Base-by-base conservation (phyloP, 2,888 invertebrate species). In the Eupithecia centaureata region DNA sequence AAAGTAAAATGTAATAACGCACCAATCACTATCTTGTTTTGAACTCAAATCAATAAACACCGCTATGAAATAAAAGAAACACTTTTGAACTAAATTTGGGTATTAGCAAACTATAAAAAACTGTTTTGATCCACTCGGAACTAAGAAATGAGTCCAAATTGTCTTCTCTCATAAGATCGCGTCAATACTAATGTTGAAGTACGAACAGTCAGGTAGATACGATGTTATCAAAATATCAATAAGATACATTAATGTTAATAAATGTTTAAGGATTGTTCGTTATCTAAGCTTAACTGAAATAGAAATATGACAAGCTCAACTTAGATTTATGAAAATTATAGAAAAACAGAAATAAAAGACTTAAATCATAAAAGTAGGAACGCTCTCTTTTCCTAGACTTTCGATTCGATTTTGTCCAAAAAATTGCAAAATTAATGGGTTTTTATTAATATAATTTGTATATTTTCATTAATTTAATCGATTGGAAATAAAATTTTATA, bases 211-310 rank as follows among this genome's bases (percentile, higher is more conserved):
- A 81, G 79, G 79, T 81, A 83, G 82, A 82, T 82, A 83, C 81
- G 79, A 68, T 67, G 81, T 86, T 92, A 92, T 92, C 92, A 84
- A 76, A 86, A 82, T 87, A 85, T 87, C 87, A 92, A 92, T 91
- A 91, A 89, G 90, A 91, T 92, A 91, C 83, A 84, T 82, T 84
- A 83, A 81, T 86, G 85, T 85, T 81, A 82, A 82, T 82, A 84
- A 83, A 81, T 87, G 85, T 85, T 81, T 82, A 82, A 81, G 83
- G 81, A 86, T 86, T 82, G 80, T 35, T 33, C 65, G 79, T 81
- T 86, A 86, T 87, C 86, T 80, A 73, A 76, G 73, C 70, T 75
- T 76, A 74, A 70, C 73, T 79, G 75, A 79, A 83, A 80, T 75
- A 77, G 73, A 68, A 73, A 79, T 60, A 66, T 25, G 33, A 61